phyloP scores from a whole-genome alignment of 1,140 invertebrate species.

The Diabrotica undecimpunctata region DNA sequence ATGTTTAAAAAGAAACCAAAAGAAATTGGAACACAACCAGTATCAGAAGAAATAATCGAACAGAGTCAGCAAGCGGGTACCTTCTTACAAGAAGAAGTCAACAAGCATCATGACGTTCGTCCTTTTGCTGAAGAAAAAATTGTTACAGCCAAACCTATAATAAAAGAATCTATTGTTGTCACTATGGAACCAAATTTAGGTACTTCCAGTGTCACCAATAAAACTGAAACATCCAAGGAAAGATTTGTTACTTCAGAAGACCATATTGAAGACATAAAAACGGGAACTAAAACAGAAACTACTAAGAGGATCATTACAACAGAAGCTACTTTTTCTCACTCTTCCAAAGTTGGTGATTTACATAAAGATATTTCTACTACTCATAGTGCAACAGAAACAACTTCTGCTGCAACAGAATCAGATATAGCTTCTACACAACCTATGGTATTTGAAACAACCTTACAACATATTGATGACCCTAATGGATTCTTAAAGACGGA shows the following conservation, averaged over 20 bases:
- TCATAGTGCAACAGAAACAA: too few species aligned
- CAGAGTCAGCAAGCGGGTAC: slow-evolving; percentile 7
- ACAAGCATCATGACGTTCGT: slow-evolving; percentile 25
- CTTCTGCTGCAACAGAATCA: too few species aligned
- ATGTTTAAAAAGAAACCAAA: slow-evolving; percentile 21
- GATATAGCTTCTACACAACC: too few species aligned
- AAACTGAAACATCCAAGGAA: neutral
- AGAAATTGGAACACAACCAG: slow-evolving; percentile 1
- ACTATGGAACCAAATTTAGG: neutral
- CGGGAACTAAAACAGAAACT: too few species aligned
- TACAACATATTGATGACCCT: too few species aligned
- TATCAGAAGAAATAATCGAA: slow-evolving; percentile 14
- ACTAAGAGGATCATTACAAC: too few species aligned
- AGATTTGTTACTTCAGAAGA: too few species aligned
- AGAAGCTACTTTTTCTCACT: too few species aligned
- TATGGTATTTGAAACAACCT: too few species aligned
- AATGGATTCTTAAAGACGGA: slow-evolving; percentile 10
- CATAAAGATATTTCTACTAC: too few species aligned
- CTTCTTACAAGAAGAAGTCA: slow-evolving; percentile 27
- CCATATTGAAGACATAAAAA: too few species aligned
- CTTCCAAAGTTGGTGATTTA: too few species aligned
- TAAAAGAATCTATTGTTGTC: slow-evolving; percentile 1
- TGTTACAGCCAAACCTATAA: neutral
- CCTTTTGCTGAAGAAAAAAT: neutral
- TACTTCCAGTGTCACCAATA: neutral